Conservation (phyloP, 2,888 invertebrate species). For the Brachylomia viminalis region DNA sequence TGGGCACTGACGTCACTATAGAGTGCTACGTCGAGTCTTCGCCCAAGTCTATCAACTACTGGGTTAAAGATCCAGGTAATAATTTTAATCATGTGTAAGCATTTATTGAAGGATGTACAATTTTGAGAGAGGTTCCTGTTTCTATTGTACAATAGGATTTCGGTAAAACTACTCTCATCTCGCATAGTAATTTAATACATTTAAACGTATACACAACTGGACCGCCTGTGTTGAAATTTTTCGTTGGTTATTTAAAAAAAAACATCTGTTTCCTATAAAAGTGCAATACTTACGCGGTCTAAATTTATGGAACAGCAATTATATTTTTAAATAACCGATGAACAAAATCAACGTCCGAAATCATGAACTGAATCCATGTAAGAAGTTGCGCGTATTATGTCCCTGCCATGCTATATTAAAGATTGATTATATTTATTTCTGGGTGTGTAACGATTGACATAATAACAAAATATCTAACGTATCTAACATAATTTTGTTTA, state of each 20-base stretch:
- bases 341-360: background rate
- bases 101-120: background rate
- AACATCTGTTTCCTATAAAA: too few species aligned
- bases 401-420: background rate
- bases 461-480: too few species aligned
- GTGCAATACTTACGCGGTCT: background rate
- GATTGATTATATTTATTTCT: background rate
- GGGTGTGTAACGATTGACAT: too few species aligned
- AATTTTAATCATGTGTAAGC: background rate
- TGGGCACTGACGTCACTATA: slow-evolving; percentile 95
- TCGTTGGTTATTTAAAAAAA: too few species aligned
- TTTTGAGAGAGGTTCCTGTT: background rate
- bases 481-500: too few species aligned
- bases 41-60: slow-evolving; percentile 97
- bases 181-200: background rate
- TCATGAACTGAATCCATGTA: background rate
- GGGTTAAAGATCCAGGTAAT: slow-evolving; percentile 95
- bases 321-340: background rate
- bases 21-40: slow-evolving; percentile 97
- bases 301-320: background rate
- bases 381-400: background rate
- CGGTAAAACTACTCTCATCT: background rate
- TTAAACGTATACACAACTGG: background rate
- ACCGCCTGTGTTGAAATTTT: too few species aligned
- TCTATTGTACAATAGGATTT: background rate